Conservation (phyloP, 2,888 invertebrate genomes). For the Cordilura impudica region DNA sequence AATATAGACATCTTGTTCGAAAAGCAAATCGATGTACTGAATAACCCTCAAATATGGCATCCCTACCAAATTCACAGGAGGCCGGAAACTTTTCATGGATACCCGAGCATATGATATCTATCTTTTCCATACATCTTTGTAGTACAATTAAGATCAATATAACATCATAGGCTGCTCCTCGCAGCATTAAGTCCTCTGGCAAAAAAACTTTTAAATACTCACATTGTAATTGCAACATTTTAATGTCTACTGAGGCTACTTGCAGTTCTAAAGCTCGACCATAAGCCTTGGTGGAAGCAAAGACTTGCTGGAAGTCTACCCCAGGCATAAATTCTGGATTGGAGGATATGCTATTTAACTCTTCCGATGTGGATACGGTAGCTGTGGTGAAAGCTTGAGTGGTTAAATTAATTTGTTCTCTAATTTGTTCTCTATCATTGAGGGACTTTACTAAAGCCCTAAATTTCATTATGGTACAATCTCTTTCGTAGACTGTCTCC, state of each 20-base stretch:
- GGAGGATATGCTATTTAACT: conserved; percentile 72
- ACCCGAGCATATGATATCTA: conserved; percentile 93
- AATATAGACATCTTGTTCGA: conserved; percentile 86
- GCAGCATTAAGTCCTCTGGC: conserved; percentile 94
- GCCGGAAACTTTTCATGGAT: conserved; percentile 90
- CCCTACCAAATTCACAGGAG: conserved; percentile 86
- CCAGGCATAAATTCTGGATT: conserved; percentile 75
- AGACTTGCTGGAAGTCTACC: conserved; percentile 86
- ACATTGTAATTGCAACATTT: conserved; percentile 90
- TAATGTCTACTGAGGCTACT: conserved; percentile 90
- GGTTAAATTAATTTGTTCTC: conserved; percentile 77
- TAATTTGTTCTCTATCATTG: conserved; percentile 87
- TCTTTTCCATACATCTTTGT: conserved; percentile 90
- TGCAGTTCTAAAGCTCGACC: conserved; percentile 94
- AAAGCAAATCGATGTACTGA: conserved; percentile 93
- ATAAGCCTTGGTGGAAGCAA: conserved; percentile 81
- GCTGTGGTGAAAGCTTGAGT: conserved; percentile 82
- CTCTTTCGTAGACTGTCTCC: conserved; percentile 95
- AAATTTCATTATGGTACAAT: conserved; percentile 95
- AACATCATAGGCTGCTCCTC: conserved; percentile 92
- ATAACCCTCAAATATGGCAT: conserved; percentile 88
- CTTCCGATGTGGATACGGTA: conserved; percentile 78
- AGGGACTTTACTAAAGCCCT: conserved; percentile 93
- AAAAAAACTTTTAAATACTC: conserved; percentile 94
- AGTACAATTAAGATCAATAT: conserved; percentile 90